A percentile compares a stretch with the other conserved stretches of the same genome.
These are phyloP conservation scores for Phalloptychus januarius DNA, from an alignment of 2,797 vertebrate species.

Conservation along the genomic window DNA sequence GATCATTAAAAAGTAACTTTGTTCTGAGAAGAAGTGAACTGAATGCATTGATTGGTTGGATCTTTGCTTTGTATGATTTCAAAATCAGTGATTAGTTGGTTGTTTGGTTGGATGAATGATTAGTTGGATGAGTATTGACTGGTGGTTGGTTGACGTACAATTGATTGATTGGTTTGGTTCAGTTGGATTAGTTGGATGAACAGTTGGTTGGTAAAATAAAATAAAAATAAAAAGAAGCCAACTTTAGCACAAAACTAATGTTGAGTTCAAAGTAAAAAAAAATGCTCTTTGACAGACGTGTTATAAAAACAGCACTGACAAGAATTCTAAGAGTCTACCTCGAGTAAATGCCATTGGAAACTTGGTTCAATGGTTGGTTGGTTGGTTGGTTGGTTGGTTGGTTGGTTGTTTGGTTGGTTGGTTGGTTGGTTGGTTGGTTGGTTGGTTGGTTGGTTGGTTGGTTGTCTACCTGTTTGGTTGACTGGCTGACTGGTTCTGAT, in stretches of 20 bases:
- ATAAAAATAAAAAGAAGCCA: too few relatives aligned
- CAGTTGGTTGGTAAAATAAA: too few relatives aligned
- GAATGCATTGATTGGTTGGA: background rate
- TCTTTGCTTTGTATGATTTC: background rate
- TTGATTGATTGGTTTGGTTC: background rate
- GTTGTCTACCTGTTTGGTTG: background rate
- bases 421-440: background rate
- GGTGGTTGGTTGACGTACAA: background rate
- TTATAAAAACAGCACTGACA: too few relatives aligned
- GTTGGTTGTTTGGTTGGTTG: background rate
- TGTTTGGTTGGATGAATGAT: background rate
- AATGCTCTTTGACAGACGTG: too few relatives aligned
- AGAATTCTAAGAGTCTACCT: too few relatives aligned
- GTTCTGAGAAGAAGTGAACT: background rate
- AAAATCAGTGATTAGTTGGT: background rate
- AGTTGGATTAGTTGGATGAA: background rate
- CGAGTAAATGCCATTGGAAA: too few relatives aligned
- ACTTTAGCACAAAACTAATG: too few relatives aligned
- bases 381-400: too few relatives aligned
- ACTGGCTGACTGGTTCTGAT: background rate
- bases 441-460: background rate
- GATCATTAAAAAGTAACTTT: background rate
- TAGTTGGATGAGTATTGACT: background rate
- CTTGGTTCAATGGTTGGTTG: too few relatives aligned
- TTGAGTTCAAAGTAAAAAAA: too few relatives aligned